phyloP scores from a whole-genome alignment of 2,113 vertebrate genomes.

The Tretioscincus oriximinensis region DNA sequence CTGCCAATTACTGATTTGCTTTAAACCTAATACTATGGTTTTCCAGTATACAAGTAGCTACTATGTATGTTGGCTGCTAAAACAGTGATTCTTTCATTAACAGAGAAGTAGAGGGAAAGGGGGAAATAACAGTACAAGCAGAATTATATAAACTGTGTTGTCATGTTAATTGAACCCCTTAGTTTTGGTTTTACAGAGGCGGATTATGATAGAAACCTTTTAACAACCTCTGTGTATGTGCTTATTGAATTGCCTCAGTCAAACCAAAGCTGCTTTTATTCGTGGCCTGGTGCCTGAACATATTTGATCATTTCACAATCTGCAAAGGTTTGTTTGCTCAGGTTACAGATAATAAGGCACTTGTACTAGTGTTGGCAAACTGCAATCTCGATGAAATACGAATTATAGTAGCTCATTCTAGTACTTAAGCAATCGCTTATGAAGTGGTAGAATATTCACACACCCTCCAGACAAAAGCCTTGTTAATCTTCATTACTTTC shows the following conservation, averaged over 20 bases:
- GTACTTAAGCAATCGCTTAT: not conserved
- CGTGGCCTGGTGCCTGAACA: not conserved
- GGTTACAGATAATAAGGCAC: not conserved
- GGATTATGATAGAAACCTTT: not conserved
- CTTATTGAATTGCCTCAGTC: not conserved
- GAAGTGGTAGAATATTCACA: not conserved
- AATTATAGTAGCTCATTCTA: not conserved
- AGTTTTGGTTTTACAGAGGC: not conserved
- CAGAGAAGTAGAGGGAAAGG: not conserved
- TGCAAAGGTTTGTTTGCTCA: not conserved
- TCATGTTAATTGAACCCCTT: not conserved
- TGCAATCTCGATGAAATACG: not conserved
- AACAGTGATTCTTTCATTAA: not conserved
- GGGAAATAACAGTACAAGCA: not conserved
- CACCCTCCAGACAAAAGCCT: too few species aligned
- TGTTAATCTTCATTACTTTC: not conserved
- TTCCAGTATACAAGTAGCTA: not conserved
- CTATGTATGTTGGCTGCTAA: not conserved
- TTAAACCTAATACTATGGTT: not conserved
- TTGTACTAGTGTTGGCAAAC: not conserved
- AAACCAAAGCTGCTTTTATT: not conserved
- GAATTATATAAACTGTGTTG: not conserved
- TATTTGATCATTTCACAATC: not conserved
- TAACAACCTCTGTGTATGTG: not conserved
- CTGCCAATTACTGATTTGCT: not conserved